phyloP scores from a whole-genome alignment of 1,140 invertebrate species.

The Drosophila leontia region DNA sequence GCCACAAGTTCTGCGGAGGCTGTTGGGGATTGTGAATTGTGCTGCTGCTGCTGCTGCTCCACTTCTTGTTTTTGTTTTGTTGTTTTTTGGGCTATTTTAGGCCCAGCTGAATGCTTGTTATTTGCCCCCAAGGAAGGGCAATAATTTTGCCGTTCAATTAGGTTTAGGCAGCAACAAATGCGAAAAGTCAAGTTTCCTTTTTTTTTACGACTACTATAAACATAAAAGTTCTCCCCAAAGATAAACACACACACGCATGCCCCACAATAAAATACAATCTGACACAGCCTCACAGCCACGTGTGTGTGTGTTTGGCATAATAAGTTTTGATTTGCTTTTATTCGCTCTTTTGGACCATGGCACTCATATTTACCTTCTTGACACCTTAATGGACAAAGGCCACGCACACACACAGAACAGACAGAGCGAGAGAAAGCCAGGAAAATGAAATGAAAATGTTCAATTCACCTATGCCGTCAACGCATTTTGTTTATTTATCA shows the following conservation, averaged over 20 bases:
- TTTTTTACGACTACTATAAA: conserved; percentile 74
- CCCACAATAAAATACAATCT: conserved; percentile 52
- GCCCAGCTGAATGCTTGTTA: conserved; percentile 48
- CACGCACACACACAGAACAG: conserved; percentile 27
- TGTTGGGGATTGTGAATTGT: conserved; percentile 7
- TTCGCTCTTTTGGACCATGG: conserved; percentile 39
- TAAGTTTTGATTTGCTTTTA: conserved; percentile 83
- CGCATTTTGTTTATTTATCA: conserved; percentile 60
- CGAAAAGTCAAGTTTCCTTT: conserved; percentile 64
- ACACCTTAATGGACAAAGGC: conserved; percentile 74
- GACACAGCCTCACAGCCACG: conserved; percentile 6
- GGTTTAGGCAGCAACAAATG: conserved; percentile 73
- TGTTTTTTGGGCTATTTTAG: conserved; percentile 26
- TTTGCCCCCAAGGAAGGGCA: conserved; percentile 56
- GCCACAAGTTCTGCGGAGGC: conserved; percentile 2
- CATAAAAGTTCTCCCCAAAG: conserved; percentile 72
- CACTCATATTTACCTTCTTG: conserved; percentile 67
- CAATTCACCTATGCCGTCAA: conserved; percentile 46
- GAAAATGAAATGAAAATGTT: conserved; percentile 46
- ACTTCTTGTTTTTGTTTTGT: background rate
- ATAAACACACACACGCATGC: conserved; percentile 20
- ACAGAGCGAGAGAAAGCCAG: background rate
- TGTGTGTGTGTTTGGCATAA: conserved; percentile 68
- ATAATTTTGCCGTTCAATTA: conserved; percentile 82
- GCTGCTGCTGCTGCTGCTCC: conserved; percentile 1